phyloP scores from a whole-genome alignment of 2,113 vertebrate species.

The Nothocercus nigrocapillus region DNA sequence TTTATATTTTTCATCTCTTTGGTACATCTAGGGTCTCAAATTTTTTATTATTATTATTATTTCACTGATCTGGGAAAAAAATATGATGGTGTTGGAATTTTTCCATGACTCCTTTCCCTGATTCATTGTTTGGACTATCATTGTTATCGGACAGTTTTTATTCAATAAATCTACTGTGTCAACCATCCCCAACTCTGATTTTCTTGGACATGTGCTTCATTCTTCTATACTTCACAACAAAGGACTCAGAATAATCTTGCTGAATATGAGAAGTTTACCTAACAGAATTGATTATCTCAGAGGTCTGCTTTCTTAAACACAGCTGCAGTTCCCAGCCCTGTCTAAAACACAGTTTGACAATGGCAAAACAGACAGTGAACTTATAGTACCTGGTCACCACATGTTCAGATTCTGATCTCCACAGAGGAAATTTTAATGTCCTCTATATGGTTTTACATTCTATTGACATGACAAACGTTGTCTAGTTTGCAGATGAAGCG shows the following conservation, averaged over 20 bases:
- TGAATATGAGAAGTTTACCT: slow-evolving; percentile 34
- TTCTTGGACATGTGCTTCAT: neutral
- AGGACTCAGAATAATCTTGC: neutral
- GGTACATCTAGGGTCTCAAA: neutral
- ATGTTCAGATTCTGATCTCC: neutral
- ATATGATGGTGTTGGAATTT: neutral
- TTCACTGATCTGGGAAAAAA: neutral
- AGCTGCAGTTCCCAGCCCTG: slow-evolving; percentile 1
- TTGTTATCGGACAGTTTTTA: slow-evolving; percentile 27
- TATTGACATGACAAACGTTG: neutral
- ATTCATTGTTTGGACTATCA: slow-evolving; percentile 22
- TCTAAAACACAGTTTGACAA: neutral
- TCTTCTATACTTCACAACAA: slow-evolving; percentile 34
- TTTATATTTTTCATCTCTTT: neutral
- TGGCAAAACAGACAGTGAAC: neutral
- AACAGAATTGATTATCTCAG: slow-evolving; percentile 25
- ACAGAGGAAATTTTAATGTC: neutral
- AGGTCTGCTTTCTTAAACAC: slow-evolving; percentile 20
- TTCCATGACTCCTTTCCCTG: neutral
- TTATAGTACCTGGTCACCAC: neutral
- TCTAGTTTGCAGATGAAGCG: neutral
- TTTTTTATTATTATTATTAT: neutral
- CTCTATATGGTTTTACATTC: neutral
- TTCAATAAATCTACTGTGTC: neutral
- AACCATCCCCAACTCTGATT: neutral